Base-by-base conservation (phyloP, 2,888 invertebrate genomes). In the Dynastes tityus region DNA sequence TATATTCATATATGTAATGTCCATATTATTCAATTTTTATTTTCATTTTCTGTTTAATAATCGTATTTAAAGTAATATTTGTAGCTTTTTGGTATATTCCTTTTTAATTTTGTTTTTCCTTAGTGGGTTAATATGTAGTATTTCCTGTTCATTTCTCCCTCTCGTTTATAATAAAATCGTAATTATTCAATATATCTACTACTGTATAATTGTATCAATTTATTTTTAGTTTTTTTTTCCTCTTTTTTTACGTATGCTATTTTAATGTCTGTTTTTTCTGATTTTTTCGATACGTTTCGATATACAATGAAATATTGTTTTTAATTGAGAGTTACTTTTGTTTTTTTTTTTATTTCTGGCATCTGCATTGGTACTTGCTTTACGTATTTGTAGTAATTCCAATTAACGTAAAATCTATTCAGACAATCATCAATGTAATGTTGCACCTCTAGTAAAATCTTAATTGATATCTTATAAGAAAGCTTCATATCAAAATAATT, bases 1-100 rank as follows among this genome's bases (percentile, higher is more conserved):
- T 79, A 27, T 77, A 67, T 49, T 58, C 64, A 79, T 32, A 71
- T n/a, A 22, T 71, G 29, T 68, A 68, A 51, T 77, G 77, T 79
- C 74, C 76, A 49, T 61, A 68, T 49, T 22, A 40, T 74, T 74
- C 61, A 74, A 40, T 58, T 74, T 45, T 76, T 67, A 49, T 70
- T 75, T 75, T 68, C 63, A 68, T 53, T 58, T 63, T 79, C 22
- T 73, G 16, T 55, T n/a, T 55, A 22, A 27, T 51, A 76, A 68
- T 76, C 32, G 16, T 76, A 76, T 65, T 76, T 55, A 45, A 76
- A 67, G 32, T 76, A 76, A 75, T 63, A 55, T 27, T 63, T 67
- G 40, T 53, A 67, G 65, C 65, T 55, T 55, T 65, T 65, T 76
- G 76, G 76, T 76, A 76, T 45, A 45, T 11, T 45, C 45, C 11